Evolutionary conservation across 2,113 vertebrate genomes (phyloP), one percentile per base, ranked within the genome.

Genomic region (Trematocara nigrifrons): DNA sequence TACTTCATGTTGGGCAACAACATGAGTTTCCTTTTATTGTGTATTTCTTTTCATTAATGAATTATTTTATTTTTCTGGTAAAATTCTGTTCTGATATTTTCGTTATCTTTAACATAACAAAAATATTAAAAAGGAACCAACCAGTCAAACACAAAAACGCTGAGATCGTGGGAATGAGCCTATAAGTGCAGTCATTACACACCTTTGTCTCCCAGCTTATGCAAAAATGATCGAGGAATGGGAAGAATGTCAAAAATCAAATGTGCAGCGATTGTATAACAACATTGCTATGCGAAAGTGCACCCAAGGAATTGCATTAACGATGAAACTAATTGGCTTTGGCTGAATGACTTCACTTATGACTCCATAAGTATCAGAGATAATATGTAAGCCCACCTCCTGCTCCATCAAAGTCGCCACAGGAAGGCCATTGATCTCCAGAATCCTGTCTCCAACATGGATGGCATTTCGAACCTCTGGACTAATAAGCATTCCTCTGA

Each of bases 381-480:
- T 61, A 6, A 78, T 5, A 10, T 38, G n/a, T 10, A 20, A 74
- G 94, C 94, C 33, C 92, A 99, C 98, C 97, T 99, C 97, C 18
- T 98, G 97, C 61, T 97, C 96, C 90, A 96, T 96, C 51, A 99
- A 76, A 0, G 97, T 96, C 49, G 96, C 96, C 52, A 99, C 97
- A 1, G 97, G 97, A 89, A 96, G 94, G 84, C 98, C 98, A 4
- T 99, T 99, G 80, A 99, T 99, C 94, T 99, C 98, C 92, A 99
- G 94, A 92, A 99, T 98, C 20, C 97, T 96, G 94, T 99, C 98
- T 12, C 98, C 98, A 5, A 97, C 97, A 74, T 99, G 98, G 93
- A 99, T 98, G 92, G 98, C 97, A 1, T 98, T 98, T 79, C 97
- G 97, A 85, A 98, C 97, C 90, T 98, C 97, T 9, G 97, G 96